Evolutionary conservation across 2,888 invertebrate genomes (phyloP).

Genomic region (Oscheius sp.): DNA sequence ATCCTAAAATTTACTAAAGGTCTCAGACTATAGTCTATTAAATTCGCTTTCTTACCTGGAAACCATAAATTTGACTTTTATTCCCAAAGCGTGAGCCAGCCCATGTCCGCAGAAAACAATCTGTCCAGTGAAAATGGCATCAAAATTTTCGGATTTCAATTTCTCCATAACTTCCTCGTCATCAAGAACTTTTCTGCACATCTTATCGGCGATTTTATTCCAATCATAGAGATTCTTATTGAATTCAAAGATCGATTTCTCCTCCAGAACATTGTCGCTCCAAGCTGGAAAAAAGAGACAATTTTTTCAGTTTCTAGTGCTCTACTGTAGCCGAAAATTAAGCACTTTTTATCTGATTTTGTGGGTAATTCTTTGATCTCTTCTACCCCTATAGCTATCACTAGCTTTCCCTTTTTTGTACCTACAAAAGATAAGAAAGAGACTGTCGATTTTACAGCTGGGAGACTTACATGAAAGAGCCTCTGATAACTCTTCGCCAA

Average conservation of each 20-base stretch:
- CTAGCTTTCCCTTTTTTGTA: too few species aligned
- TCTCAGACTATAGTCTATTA: too few species aligned
- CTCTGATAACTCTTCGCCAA: not conserved
- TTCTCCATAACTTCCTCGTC: not conserved
- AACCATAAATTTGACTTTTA: not conserved
- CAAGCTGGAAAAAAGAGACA: not conserved
- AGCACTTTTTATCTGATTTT: too few species aligned
- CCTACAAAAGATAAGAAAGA: too few species aligned
- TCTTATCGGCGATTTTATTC: not conserved
- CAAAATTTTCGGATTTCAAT: not conserved
- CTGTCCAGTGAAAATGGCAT: not conserved
- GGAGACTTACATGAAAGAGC: not conserved
- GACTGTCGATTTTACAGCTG: not conserved
- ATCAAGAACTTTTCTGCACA: not conserved
- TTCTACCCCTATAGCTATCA: too few species aligned
- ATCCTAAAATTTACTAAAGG: too few species aligned
- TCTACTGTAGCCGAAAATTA: not conserved
- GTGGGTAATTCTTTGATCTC: too few species aligned
- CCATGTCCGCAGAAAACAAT: slow-evolving; percentile 2
- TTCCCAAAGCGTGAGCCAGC: not conserved
- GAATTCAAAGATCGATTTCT: not conserved
- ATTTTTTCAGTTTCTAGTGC: not conserved
- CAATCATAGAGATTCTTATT: not conserved
- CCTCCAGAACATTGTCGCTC: not conserved
- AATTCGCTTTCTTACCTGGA: not conserved